Base-by-base conservation (phyloP, 1,140 invertebrate species). In the Macrobrachium nipponense region DNA sequence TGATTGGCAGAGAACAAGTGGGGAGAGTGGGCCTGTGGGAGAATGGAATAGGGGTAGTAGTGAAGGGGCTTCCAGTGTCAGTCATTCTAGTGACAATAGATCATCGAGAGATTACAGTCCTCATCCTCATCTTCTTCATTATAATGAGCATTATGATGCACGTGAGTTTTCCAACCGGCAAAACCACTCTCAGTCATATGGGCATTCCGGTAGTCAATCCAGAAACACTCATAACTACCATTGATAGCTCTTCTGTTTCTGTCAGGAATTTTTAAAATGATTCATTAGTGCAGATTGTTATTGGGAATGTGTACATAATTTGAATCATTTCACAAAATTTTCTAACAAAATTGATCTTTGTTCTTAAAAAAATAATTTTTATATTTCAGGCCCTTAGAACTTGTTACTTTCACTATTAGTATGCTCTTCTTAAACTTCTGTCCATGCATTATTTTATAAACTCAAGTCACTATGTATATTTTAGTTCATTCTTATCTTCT, bases 151-250 rank as follows among this genome's bases (percentile, higher is more conserved):
- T 62, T 86, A 80, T 58, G 68, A 78, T 51, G 12, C 51, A 72
- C 77, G 80, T 27, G 84, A 86, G 58, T 86, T 80, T 68, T 62
- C 84, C 70, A 80, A 66, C 61, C 76, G 84, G 36, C 84, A 86
- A 72, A 86, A 86, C 73, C 84, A 86, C 72, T 86, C 84, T 79
- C 84, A 86, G 84, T 66, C 76, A 72, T 86, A 86, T 60, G 84
- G 84, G 84, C 84, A 86, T 86, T 86, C 84, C 59, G 84, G 84
- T 70, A 80, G 76, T 86, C 77, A 86, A 62, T 70, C 64, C 43
- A 86, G 84, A 80, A 86, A 86, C 70, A 73, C 84, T 60, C 84
- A 86, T 73, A 86, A 62, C 64, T 86, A 86, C 44, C 80, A 86
- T 86, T 86, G 60, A 75, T 79, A 51, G 23, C 36, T 75, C 58